A percentile compares a stretch with the other conserved stretches of the same genome.
phyloP scores from a whole-genome alignment of 2,113 vertebrate species.

The Muscicapa adusta region DNA sequence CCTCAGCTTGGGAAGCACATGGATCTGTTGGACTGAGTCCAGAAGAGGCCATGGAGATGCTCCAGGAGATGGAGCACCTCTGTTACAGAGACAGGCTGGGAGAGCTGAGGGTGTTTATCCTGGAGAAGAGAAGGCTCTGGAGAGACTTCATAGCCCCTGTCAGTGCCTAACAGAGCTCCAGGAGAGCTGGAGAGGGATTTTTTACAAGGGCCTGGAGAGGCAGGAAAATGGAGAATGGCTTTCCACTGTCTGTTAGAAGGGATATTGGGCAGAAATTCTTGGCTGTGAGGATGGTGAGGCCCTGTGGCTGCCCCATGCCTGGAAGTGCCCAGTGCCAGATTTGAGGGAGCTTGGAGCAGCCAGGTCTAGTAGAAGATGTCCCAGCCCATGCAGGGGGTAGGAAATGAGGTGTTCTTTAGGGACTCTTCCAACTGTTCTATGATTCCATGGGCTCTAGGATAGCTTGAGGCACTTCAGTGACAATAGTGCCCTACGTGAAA shows the following conservation, averaged over 20 bases:
- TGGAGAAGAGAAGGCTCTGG: not conserved
- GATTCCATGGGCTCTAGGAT: not conserved
- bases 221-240: rapidly evolving
- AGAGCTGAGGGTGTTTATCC: not conserved
- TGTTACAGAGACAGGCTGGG: not conserved
- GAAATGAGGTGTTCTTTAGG: not conserved
- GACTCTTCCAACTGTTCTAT: not conserved
- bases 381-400: not conserved
- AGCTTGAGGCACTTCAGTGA: not conserved
- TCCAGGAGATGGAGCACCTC: not conserved
- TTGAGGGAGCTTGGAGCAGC: not conserved
- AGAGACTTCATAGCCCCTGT: rapidly evolving
- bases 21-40: not conserved
- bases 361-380: not conserved
- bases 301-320: not conserved
- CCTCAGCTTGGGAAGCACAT: not conserved
- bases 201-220: rapidly evolving
- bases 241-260: not conserved
- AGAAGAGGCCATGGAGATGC: not conserved
- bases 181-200: not conserved
- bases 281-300: rapidly evolving
- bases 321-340: not conserved
- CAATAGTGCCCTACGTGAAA: rapidly evolving
- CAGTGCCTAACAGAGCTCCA: not conserved
- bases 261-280: not conserved